Base-by-base conservation (phyloP, 2,797 vertebrate species). In the Rhyacichthys aspro region DNA sequence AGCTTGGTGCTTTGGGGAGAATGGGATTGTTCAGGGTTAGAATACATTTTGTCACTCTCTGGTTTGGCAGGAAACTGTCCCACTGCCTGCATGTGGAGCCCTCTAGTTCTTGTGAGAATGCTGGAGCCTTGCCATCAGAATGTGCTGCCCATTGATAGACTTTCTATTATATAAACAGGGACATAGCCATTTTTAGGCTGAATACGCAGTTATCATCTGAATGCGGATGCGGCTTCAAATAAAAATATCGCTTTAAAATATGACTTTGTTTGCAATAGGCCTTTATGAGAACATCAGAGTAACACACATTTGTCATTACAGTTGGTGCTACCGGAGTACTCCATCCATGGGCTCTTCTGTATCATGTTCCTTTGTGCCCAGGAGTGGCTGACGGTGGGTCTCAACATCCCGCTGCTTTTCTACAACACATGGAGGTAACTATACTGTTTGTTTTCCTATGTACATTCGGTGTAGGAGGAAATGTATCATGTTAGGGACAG, bases 391-490 rank as follows among this genome's bases (percentile, higher is more conserved):
- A 98, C 96, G 0, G 93, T 98, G 70, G 97, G 96, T 1, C 93
- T 99, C 64, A 99, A 99, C 39, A 89, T 95, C 59, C 97, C 97
- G 7, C 89, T 99, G 41, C 95, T 99, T 60, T 96, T 98, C 91
- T 98, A 98, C 87, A 97, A 99, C 87, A 95, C 96, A 9, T 99
- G 96, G 97, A 96, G 96, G 96, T 99, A 91, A 94, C 92, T 74
- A 73, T 45, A 23, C 43, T 57, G 23, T 59, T 70, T 36, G 19
- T 38, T 7, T 34, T 11, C 23, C 4, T 14, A 9, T 1, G 11
- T 11, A 15, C 32, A 17, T 5, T 2, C 6, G 4, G 46, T 9
- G 12, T 3, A 12, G 14, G 46, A 15, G 46, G 15, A 23, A 23
- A 23, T 23, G 19, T 2, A 6, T 28, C 23, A 28, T 28, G 23